A percentile compares a stretch with the other conserved stretches of the same genome.
Conservation (phyloP, 2,888 invertebrate genomes). For the Empis livida region DNA sequence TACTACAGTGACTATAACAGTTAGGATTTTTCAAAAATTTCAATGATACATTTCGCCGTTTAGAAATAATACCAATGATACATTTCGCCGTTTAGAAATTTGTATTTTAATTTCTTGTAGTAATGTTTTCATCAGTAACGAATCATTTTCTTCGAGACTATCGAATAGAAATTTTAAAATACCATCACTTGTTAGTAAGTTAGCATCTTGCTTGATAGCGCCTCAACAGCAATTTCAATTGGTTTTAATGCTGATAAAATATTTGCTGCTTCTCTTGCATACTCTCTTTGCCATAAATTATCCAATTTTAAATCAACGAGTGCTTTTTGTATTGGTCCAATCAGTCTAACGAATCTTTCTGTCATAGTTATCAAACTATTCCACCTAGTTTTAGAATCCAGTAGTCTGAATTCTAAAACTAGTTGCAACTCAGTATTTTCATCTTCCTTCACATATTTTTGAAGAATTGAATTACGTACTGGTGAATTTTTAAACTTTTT, state of each 20-base stretch:
- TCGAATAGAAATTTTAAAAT: background rate
- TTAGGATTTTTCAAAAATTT: background rate
- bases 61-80: background rate
- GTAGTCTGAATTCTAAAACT: no score
- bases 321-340: conserved; percentile 1
- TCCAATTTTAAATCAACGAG: background rate
- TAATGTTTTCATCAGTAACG: background rate
- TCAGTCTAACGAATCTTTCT: background rate
- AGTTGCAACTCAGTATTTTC: background rate
- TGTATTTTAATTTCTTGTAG: background rate
- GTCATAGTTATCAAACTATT: background rate
- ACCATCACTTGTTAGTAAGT: background rate
- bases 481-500: background rate
- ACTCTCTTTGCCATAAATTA: background rate
- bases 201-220: background rate
- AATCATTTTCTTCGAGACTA: conserved; percentile 1
- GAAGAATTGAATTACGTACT: background rate
- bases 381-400: conserved; percentile 2
- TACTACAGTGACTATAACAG: background rate
- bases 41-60: background rate
- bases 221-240: background rate
- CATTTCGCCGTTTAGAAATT: background rate
- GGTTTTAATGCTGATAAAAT: background rate
- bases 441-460: background rate
- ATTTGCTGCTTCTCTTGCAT: background rate